Base-by-base conservation (phyloP, 37 sponge, comb jelly and placozoan genomes). In the Axinella damicornis region DNA sequence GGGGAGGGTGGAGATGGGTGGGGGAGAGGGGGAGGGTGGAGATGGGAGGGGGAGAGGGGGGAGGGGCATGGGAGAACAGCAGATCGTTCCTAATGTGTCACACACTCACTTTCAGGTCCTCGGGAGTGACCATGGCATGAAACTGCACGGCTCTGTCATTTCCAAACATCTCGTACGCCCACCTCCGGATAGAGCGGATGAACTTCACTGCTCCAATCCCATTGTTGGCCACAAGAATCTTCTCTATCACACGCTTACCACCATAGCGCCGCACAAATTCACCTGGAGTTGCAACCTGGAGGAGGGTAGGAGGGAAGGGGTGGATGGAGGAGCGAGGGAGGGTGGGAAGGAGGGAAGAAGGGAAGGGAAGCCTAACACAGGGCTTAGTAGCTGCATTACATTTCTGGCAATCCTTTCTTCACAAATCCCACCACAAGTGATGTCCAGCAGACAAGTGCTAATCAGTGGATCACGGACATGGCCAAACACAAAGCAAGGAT, bases 131-230 rank as follows among this genome's bases (percentile, higher is more conserved):
- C 99, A 98, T 98, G 79, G 75, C 95, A 62, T 89, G 88, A 59
- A 98, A 96, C 62, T 73, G 82, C 53, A 98, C 94, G 22, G 93
- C 97, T 57, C 79, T 84, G 37, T 98, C 99, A 78, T 96, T 98
- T 52, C 95, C 91, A 85, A 98, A 98, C 83, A 94, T 66, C 57
- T 98, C 99, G 74, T 98, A 98, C 0, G 97, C 86, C 99, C 99
- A 98, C 27, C 93, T 61, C 60, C 99, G 83, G 13, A 96, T 82
- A 40, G 95, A 94, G 32, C 96, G 77, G 56, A 98, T 98, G 88
- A 92, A 96, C 76, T 98, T 98, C 33, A 98, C 99, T n/a, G 99
- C 99, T 31, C 96, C 96, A 38, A 98, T 98, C 11, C 99, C 99
- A 79, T 98, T 98, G 77, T 98, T 98, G 18, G 96, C 89, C 6